Base-by-base conservation (phyloP, 35 echinoderm and acorn worm genomes). In the Lytechinus variegatus region DNA sequence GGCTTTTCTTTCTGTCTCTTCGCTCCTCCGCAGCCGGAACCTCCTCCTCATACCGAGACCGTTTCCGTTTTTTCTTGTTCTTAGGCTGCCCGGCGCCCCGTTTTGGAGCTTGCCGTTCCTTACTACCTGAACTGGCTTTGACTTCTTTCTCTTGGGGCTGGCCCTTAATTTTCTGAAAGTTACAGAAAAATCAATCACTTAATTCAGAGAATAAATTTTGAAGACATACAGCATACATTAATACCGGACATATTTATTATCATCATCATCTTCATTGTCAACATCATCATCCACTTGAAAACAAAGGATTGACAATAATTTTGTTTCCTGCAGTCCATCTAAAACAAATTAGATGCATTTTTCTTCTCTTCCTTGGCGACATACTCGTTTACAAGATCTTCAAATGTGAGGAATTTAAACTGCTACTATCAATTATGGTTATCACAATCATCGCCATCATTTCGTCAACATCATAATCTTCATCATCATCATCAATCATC, bases 331-430 rank as follows among this genome's bases (percentile, higher is more conserved):
- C 33, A 44, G 2, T 2, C 33, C 33, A 44, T 44, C 33, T 44
- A 44, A 44, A 44, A 44, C 33, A 44, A 44, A 44, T 44, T 44
- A 1, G 71, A 3, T 89, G 86, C 94, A 72, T 66, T 97, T 92
- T 88, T 97, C 94, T 96, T 95, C 27, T 95, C 87, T 87, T 99
- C 91, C 27, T 97, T 96, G 29, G 95, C 97, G 9, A 95, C 28
- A 87, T 96, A 99, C 19, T 99, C 96, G 14, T 99, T 97, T 28
- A 99, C 96, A 86, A 99, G 96, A 56, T 99, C 98, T 91, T 99
- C 98, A 95, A 97, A 99, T 27, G 98, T 96, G 27, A 99, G 94
- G 5, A 99, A 61, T 99, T 97, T 44, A 44, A 44, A 44, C 2
- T 44, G 33, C 33, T 44, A 44, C 33, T 44, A 44, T 44, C 33